These are phyloP conservation scores for Masnerella sp. DNA, from an alignment of 2,888 invertebrate species.

Conservation along the genomic window DNA sequence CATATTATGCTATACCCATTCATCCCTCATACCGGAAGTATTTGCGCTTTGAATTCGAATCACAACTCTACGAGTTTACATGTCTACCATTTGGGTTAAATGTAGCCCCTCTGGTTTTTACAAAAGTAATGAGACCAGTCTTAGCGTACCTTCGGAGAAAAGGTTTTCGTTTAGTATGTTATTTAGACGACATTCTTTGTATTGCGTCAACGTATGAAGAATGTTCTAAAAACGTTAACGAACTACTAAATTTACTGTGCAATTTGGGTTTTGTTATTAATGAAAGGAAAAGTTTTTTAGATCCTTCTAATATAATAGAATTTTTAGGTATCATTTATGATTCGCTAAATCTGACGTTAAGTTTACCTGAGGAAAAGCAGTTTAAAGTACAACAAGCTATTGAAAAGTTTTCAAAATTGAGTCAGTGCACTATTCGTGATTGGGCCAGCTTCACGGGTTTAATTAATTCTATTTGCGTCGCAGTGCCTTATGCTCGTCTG, in stretches of 20 bases:
- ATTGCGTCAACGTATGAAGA: neutral
- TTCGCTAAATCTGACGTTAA: constrained; percentile 14
- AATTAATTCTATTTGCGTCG: constrained; percentile 36
- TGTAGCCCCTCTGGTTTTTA: constrained; percentile 30
- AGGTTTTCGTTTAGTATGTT: constrained; percentile 22
- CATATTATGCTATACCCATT: constrained; percentile 37
- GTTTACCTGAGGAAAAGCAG: constrained; percentile 27
- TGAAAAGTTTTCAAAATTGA: neutral
- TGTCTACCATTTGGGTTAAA: constrained; percentile 36
- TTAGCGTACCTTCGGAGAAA: constrained; percentile 9
- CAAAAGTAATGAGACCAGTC: constrained; percentile 41
- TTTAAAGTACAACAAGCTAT: constrained; percentile 25
- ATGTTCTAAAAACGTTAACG: neutral
- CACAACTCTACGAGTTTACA: constrained; percentile 29
- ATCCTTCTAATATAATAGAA: no score
- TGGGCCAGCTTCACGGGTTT: constrained; percentile 45
- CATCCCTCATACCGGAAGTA: constrained; percentile 18
- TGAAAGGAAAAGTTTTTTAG: no score
- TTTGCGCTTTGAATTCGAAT: constrained; percentile 31
- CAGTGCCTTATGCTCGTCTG: constrained; percentile 45
- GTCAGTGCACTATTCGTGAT: constrained; percentile 45
- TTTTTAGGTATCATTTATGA: no score
- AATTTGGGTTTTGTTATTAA: constrained; percentile 31
- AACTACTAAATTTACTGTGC: neutral
- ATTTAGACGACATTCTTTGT: constrained; percentile 22